phyloP scores from a whole-genome alignment of 2,888 invertebrate genomes.

The Ypsolopha scabrella region DNA sequence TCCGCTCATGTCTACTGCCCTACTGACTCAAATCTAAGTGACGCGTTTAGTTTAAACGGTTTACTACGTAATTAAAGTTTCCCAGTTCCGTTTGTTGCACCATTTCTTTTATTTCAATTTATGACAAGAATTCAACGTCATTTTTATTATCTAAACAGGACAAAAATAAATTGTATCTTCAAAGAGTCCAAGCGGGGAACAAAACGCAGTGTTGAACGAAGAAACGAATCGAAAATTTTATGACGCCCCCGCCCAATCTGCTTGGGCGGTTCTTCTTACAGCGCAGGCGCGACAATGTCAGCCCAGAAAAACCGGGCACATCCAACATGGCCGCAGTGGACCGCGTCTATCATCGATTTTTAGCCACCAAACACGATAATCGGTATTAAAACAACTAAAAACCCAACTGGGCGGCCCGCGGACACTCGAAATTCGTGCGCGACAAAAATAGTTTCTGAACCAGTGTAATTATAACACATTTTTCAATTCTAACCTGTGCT shows the following conservation, averaged over 20 bases:
- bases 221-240: not conserved
- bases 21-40: not conserved
- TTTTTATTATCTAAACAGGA: no score
- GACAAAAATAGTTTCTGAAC: not conserved
- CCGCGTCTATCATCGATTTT: conserved; percentile 55
- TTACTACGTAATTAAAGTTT: no score
- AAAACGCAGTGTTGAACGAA: not conserved
- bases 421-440: not conserved
- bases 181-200: not conserved
- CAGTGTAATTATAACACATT: not conserved
- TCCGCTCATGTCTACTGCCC: no score
- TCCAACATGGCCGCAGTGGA: conserved; percentile 48
- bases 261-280: conserved; percentile 20
- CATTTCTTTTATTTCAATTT: no score
- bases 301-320: not conserved
- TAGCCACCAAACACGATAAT: conserved; percentile 26
- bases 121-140: no score
- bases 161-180: no score
- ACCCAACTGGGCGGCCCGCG: not conserved
- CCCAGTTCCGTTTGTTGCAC: no score
- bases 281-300: not conserved
- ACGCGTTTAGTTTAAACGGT: no score
- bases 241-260: conserved; percentile 14
- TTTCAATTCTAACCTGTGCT: not conserved
- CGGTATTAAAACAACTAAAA: not conserved